Base-by-base conservation (phyloP, 1,140 invertebrate genomes). In the Oncopeltus fasciatus region DNA sequence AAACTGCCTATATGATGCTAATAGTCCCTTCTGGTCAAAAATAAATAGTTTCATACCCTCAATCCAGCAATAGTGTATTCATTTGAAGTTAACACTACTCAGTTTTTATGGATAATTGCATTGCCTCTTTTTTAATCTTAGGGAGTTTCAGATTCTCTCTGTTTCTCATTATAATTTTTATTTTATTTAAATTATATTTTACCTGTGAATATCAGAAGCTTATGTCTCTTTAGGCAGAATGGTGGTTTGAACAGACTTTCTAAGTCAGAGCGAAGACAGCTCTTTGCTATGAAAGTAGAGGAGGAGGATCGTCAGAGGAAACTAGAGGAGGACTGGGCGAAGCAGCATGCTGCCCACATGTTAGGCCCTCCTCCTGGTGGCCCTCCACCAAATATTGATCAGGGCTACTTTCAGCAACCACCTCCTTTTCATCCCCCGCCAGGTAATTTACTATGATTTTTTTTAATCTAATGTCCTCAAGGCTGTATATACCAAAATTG, bases 271-370 rank as follows among this genome's bases (percentile, higher is more conserved):
- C 72, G 87, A 3, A 72, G 90, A 28, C 82, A 87, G 68, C 72
- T 86, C 57, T 93, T 92, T 74, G 88, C 85, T 21, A 72, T 83
- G 18, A 83, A 88, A 75, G 82, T 64, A n/a, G 58, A 64, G 26
- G 56, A 65, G 61, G 65, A 68, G 44, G 70, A 72, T 31, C 68
- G 72, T 64, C 80, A 83, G 65, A 78, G 80, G 44, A 76, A 83
- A 28, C 79, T 83, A 64, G 74, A 83, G 67, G 78, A 83, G 69
- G 71, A 80, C 61, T 81, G 82, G 79, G 75, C 76, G 29, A 77
- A 83, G 63, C 79, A 84, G 62, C 80, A 85, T 68, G 73, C 78
- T 26, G 73, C 78, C 26, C 79, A 81, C 64, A 83, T 26, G 21
- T 21, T 44, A 24, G 57, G 31, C 18, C 28, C 28, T 4, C 21